phyloP scores from a whole-genome alignment of 2,888 invertebrate species.

The Colletes collaris region DNA sequence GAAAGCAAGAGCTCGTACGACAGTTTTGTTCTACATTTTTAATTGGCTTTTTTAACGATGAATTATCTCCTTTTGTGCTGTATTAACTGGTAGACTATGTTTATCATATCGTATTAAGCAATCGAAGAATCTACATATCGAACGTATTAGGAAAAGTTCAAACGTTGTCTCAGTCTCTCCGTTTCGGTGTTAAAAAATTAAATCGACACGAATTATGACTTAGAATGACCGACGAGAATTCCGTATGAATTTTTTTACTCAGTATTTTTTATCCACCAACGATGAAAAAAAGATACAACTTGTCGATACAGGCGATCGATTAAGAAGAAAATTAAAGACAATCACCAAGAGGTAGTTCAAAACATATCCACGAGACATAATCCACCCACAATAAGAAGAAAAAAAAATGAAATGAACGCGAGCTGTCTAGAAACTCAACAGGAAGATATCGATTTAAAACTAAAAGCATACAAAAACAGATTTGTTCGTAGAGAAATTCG shows the following conservation, averaged over 20 bases:
- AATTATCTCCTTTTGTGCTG: neutral
- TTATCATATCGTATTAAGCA: slow-evolving; percentile 9
- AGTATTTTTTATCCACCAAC: slow-evolving; percentile 43
- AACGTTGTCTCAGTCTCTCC: slow-evolving; percentile 3
- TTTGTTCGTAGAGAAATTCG: slow-evolving; percentile 52
- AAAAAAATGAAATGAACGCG: slow-evolving; percentile 14
- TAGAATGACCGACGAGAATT: slow-evolving; percentile 9
- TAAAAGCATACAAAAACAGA: slow-evolving; percentile 11
- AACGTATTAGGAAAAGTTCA: slow-evolving; percentile 40
- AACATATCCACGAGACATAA: slow-evolving; percentile 68
- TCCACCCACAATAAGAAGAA: slow-evolving; percentile 29
- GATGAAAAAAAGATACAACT: slow-evolving; percentile 28
- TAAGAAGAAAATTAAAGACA: slow-evolving; percentile 62
- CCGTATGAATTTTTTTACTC: slow-evolving; percentile 30
- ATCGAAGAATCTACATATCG: slow-evolving; percentile 23
- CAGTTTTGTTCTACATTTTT: too few relatives aligned
- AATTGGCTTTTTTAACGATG: too few relatives aligned
- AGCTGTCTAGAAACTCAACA: slow-evolving; percentile 25
- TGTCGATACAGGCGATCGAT: slow-evolving; percentile 16
- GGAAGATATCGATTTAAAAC: slow-evolving; percentile 17
- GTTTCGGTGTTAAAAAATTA: slow-evolving; percentile 18
- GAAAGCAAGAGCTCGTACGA: too few relatives aligned
- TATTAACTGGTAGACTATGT: neutral
- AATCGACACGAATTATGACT: slow-evolving; percentile 16
- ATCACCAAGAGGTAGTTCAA: slow-evolving; percentile 67